Base-by-base conservation (phyloP, 2,888 invertebrate genomes). In the Agapetus fuscipes region DNA sequence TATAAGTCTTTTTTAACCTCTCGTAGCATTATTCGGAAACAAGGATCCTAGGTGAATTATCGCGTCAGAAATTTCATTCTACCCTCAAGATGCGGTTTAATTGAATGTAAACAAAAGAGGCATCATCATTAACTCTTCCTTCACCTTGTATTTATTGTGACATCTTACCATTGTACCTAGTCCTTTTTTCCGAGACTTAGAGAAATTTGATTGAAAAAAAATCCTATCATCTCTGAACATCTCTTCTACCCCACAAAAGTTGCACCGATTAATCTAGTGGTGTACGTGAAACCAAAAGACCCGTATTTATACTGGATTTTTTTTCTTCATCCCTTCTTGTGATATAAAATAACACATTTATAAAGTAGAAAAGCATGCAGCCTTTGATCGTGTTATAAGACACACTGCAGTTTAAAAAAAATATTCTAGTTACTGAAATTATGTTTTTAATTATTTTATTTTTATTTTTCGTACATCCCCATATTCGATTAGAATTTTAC, bases 101-200 rank as follows among this genome's bases (percentile, higher is more conserved):
- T 12, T 35, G 28, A 25, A 20, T n/a, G 32, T 17, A 20, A 43
- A 37, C 30, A 27, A 27, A 33, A 38, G 29, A 15, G 36, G 41
- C 33, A 36, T 20, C 32, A 28, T 42, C 45, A 45, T 45, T 45
- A 45, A 41, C 36, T 24, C 39, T 39, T 41, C 41, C 37, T 39
- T 15, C 7, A 29, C 12, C 24, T 37, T 30, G 17, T 39, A 29
- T 38, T 39, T 43, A 43, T 35, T 34, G 37, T 42, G 36, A 38
- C 41, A 33, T 37, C 34, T 37, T 15, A 35, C 30, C 34, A 37
- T 44, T 41, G 30, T 34, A 24, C 24, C 17, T n/a, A n/a, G n/a
- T n/a, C n/a, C n/a, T n/a, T 6, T 13, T 16, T 33, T 34, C 26
- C 3, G 20, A 11, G 13, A 26, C 34, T 34, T 29, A 17, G 26